Base-by-base conservation (phyloP, 1,140 invertebrate genomes). In the Neomicropteryx cornuta region DNA sequence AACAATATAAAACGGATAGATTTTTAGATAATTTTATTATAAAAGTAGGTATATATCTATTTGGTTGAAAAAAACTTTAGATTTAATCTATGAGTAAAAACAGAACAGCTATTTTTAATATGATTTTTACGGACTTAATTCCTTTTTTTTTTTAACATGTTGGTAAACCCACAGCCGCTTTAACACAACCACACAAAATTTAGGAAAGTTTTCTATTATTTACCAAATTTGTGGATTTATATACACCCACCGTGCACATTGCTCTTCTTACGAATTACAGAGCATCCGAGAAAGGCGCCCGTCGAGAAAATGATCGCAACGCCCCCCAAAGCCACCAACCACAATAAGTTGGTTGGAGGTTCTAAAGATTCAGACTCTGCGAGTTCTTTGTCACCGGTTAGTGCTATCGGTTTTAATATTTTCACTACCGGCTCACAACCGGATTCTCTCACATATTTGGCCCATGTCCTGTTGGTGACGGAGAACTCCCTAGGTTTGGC, bases 401-500 rank as follows among this genome's bases (percentile, higher is more conserved):
- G 46, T 6, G 60, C 62, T 1, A 65, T 50, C 1, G 66, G 66
- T 22, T 58, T 53, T 13, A 68, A 37, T 36, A 68, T 67, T 36
- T 64, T 64, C 1, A 68, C 66, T 2, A 67, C 60, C 0, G 62
- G 72, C 21, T 70, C 71, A 45, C 79, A 82, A 24, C 69, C 75
- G 1, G 79, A 79, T 51, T 81, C 79, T 24, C 76, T 61, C 1
- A 81, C 72, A 44, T 79, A 82, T 50, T 79, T 80, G 1, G 77
- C 77, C 79, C 79, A 81, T 0, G 79, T 81, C 45, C 77, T 70
- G 42, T 75, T 73, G 0, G 69, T 59, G 8, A 68, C 72, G 1
- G 69, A 70, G 3, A 73, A 41, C 43, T 75, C 70, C 31, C 71
- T 66, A 2, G 66, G 66, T 27, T 76, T 70, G 2, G 68, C 58